Conservation (phyloP, 1,140 invertebrate genomes). For the Oppia nitens region DNA sequence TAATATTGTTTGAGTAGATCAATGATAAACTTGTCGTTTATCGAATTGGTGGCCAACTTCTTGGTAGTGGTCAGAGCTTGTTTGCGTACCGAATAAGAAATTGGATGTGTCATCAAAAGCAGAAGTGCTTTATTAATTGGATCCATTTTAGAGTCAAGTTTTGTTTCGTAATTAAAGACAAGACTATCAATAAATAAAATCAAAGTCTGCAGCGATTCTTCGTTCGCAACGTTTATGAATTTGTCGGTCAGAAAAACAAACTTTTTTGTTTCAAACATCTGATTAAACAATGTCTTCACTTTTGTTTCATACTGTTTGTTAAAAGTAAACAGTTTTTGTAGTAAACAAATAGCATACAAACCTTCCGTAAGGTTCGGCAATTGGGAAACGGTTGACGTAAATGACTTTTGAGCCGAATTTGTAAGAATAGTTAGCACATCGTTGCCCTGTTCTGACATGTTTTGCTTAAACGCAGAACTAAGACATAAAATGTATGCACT, state of each 20-base stretch:
- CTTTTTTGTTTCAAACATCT: constrained; percentile 51
- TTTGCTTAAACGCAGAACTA: constrained; percentile 36
- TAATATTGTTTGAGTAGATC: neutral
- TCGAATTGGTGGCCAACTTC: neutral
- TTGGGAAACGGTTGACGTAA: constrained; percentile 39
- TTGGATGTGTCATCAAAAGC: neutral
- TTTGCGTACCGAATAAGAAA: neutral
- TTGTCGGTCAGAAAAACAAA: constrained; percentile 65
- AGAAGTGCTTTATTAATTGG: neutral
- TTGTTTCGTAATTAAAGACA: constrained; percentile 40
- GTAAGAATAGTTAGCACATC: constrained; percentile 40
- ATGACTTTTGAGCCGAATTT: constrained; percentile 50
- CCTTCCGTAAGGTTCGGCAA: constrained; percentile 52
- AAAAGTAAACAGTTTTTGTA: constrained; percentile 43
- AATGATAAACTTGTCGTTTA: neutral
- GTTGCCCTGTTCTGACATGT: constrained; percentile 31
- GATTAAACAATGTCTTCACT: constrained; percentile 16
- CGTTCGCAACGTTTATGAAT: constrained; percentile 46
- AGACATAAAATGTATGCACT: constrained; percentile 59
- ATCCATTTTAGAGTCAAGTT: constrained; percentile 35
- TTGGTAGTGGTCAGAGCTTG: neutral
- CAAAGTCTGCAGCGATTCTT: constrained; percentile 39
- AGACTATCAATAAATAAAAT: constrained; percentile 44
- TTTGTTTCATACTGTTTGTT: constrained; percentile 29
- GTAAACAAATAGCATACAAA: constrained; percentile 49